These are phyloP conservation scores for Callospermophilus lateralis DNA, from an alignment of 2,113 vertebrate species.

Conservation along the genomic window DNA sequence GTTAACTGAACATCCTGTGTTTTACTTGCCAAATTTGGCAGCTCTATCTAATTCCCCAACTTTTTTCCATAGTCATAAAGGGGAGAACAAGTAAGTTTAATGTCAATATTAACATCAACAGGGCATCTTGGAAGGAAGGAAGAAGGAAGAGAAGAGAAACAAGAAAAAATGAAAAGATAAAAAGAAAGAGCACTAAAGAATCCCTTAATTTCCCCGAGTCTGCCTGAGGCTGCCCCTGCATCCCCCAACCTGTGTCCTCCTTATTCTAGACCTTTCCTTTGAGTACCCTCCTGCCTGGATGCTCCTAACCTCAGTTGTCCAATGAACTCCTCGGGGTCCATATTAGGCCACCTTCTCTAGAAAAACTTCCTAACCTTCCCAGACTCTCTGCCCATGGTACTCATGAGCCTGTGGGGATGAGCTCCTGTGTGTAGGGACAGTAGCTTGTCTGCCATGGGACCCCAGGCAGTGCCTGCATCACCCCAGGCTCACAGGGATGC, in stretches of 20 bases:
- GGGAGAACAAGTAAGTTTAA: constrained; percentile 6
- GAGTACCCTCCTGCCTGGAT: not conserved
- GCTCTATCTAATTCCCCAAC: not conserved
- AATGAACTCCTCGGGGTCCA: not conserved
- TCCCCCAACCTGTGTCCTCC: not conserved
- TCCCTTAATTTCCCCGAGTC: not conserved
- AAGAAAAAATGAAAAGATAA: not conserved
- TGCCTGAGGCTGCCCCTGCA: not conserved
- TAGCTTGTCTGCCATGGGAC: too few relatives aligned
- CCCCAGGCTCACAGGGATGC: not conserved
- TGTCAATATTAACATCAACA: not conserved
- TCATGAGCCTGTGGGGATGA: not conserved
- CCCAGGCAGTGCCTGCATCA: not conserved
- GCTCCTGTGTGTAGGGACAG: not conserved
- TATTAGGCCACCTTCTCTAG: not conserved
- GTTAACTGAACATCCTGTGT: not conserved
- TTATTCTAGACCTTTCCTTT: not conserved
- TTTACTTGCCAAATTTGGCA: constrained; percentile 24
- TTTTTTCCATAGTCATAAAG: constrained; percentile 1
- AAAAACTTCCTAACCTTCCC: not conserved
- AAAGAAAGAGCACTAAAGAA: not conserved
- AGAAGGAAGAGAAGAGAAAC: not conserved
- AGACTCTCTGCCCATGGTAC: not conserved
- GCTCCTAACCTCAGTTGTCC: not conserved
- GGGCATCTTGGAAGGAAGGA: not conserved